phyloP scores from a whole-genome alignment of 2,888 invertebrate genomes.

The Netelia virgata region DNA sequence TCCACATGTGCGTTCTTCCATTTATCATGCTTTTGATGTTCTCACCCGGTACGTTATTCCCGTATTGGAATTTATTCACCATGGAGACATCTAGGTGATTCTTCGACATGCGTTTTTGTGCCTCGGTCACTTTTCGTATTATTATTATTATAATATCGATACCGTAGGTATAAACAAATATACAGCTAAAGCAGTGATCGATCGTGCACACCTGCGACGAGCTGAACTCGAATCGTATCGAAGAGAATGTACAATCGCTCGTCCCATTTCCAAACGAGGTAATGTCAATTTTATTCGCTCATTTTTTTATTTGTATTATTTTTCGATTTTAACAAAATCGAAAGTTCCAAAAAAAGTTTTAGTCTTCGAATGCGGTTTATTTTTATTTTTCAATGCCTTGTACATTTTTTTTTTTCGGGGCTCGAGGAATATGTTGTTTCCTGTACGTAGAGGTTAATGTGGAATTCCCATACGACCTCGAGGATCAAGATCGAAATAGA shows the following conservation, averaged over 20 bases:
- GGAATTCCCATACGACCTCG: too few relatives aligned
- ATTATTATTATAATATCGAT: conserved; percentile 4
- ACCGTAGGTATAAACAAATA: background rate
- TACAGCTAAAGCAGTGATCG: background rate
- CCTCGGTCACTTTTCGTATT: background rate
- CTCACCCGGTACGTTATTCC: background rate
- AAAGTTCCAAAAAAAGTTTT: too few relatives aligned
- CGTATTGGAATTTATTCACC: conserved; percentile 21
- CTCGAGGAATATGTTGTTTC: too few relatives aligned
- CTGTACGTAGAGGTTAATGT: too few relatives aligned
- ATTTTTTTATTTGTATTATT: too few relatives aligned
- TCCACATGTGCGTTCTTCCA: background rate
- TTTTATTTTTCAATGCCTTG: background rate
- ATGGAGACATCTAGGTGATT: conserved; percentile 11
- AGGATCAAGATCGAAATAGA: conserved; percentile 10
- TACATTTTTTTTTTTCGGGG: too few relatives aligned
- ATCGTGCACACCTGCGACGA: too few relatives aligned
- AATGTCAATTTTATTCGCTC: too few relatives aligned
- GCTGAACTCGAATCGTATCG: background rate
- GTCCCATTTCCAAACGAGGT: too few relatives aligned
- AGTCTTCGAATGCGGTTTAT: background rate
- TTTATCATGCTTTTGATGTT: background rate
- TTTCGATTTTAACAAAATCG: too few relatives aligned
- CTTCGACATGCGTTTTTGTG: background rate
- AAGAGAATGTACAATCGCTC: too few relatives aligned